phyloP scores from a whole-genome alignment of 1,140 invertebrate species.

The Drosophila sturtevanti region DNA sequence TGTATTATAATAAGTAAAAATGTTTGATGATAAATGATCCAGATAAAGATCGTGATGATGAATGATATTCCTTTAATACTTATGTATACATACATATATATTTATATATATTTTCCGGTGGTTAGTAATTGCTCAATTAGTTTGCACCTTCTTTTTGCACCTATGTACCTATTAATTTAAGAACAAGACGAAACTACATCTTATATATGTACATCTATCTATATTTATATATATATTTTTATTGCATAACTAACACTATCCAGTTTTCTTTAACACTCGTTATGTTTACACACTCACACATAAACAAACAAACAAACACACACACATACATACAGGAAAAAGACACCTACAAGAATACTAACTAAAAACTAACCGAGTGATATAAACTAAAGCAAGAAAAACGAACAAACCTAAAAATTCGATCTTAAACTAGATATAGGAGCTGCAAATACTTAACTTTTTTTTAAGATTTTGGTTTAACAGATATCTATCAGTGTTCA shows the following conservation, averaged over 20 bases:
- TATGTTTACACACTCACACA: slow-evolving; percentile 63
- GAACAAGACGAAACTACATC: slow-evolving; percentile 46
- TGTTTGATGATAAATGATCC: not conserved
- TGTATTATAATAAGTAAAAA: slow-evolving; percentile 31
- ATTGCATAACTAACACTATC: slow-evolving; percentile 18
- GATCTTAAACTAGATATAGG: not conserved
- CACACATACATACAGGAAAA: slow-evolving; percentile 22
- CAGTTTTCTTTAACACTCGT: slow-evolving; percentile 55
- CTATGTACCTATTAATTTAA: slow-evolving; percentile 74
- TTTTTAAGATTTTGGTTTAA: not conserved
- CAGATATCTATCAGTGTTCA: not conserved
- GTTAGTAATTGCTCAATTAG: slow-evolving; percentile 74
- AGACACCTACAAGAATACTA: not conserved
- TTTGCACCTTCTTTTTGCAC: slow-evolving; percentile 56
- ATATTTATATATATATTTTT: slow-evolving; percentile 2
- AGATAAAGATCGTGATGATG: not conserved
- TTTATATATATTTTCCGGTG: slow-evolving; percentile 44
- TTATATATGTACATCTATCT: slow-evolving; percentile 10
- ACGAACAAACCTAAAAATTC: slow-evolving; percentile 2
- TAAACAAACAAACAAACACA: slow-evolving; percentile 23
- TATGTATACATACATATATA: slow-evolving; percentile 7
- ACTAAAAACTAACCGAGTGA: not conserved
- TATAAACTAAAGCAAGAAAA: slow-evolving; percentile 3
- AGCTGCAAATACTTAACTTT: not conserved
- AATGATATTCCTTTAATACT: slow-evolving; percentile 39